These are phyloP conservation scores for Falco naumanni DNA, from an alignment of 2,797 vertebrate genomes.

Conservation along the genomic window DNA sequence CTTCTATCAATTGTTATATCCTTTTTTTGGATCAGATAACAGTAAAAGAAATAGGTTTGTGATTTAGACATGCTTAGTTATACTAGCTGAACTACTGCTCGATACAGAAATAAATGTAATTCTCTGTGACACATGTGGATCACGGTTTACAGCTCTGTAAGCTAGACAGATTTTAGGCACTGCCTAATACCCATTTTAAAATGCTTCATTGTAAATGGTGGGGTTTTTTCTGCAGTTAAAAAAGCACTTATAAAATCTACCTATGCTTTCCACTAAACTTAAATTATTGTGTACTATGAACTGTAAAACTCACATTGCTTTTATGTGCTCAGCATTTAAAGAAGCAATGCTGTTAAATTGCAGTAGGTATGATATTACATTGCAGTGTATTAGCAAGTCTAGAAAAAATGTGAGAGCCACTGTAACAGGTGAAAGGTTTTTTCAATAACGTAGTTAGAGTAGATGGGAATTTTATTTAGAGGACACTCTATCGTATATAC, in stretches of 20 bases:
- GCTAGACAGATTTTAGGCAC: neutral
- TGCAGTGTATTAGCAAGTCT: neutral
- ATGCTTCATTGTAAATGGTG: neutral
- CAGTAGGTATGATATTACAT: neutral
- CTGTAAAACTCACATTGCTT: neutral
- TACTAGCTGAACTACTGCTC: neutral
- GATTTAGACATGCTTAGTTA: neutral
- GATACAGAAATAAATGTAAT: neutral
- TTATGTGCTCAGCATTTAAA: neutral
- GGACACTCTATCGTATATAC: neutral
- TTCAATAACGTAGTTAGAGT: neutral
- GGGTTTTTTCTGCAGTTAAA: neutral
- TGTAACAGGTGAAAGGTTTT: neutral
- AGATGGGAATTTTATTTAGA: neutral
- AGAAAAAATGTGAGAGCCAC: neutral
- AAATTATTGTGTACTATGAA: neutral
- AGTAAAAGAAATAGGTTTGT: neutral
- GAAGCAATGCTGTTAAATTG: neutral
- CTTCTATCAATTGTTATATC: neutral
- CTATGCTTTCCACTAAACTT: neutral
- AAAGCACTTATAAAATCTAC: neutral
- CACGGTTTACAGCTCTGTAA: neutral
- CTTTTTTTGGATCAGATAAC: neutral
- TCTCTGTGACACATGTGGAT: neutral
- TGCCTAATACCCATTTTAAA: neutral